Percentiles rank a stretch among this genome's conserved stretches.
These are phyloP conservation scores for Cotesia vestalis DNA, from an alignment of 1,140 invertebrate species.

Conservation along the genomic window DNA sequence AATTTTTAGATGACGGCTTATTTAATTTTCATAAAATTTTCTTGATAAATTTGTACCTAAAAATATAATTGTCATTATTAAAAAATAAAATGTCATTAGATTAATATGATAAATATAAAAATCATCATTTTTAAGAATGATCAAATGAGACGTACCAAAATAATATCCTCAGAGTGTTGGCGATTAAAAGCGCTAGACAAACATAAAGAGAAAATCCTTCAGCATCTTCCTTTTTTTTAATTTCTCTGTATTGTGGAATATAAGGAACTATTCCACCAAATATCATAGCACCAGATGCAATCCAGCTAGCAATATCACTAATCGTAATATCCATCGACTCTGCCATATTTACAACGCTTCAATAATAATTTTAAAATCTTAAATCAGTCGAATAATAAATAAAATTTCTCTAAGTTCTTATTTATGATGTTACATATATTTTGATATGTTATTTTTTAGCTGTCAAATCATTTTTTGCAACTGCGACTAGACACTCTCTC, in stretches of 20 bases:
- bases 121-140: not conserved
- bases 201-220: slow-evolving; percentile 97
- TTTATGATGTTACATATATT: not conserved
- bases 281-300: slow-evolving; percentile 85
- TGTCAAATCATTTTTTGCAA: too few relatives aligned
- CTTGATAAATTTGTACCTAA: too few relatives aligned
- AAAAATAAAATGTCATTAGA: too few relatives aligned
- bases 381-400: not conserved
- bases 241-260: slow-evolving; percentile 94
- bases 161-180: slow-evolving; percentile 95
- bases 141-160: slow-evolving; percentile 85
- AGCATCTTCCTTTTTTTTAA: slow-evolving; percentile 87
- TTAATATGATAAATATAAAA: slow-evolving; percentile 8
- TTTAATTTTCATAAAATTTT: too few relatives aligned
- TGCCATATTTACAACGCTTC: slow-evolving; percentile 40
- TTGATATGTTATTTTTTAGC: too few relatives aligned
- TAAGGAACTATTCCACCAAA: slow-evolving; percentile 88
- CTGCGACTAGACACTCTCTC: too few relatives aligned
- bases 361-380: not conserved
- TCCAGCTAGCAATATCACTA: slow-evolving; percentile 73
- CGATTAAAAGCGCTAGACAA: slow-evolving; percentile 91
- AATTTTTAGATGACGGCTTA: too few relatives aligned
- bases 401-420: not conserved
- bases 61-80: too few relatives aligned
- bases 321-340: slow-evolving; percentile 64